phyloP scores from a whole-genome alignment of 2,797 vertebrate species.

The Acanthurus tractus region DNA sequence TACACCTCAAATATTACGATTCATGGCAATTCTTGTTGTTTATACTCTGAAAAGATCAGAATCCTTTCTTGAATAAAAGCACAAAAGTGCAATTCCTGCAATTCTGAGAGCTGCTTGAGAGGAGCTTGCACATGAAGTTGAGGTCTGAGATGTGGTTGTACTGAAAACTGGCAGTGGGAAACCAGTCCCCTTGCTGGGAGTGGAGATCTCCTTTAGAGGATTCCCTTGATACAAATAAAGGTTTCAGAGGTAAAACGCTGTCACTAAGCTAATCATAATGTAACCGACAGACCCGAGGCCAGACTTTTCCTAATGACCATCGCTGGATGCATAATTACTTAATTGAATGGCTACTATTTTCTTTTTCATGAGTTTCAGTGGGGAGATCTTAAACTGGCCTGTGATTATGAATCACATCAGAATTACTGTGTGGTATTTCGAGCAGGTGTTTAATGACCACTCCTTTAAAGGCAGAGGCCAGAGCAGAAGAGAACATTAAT shows the following conservation, averaged over 20 bases:
- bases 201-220: not conserved
- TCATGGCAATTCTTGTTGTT: not conserved
- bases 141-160: not conserved
- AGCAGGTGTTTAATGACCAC: slow-evolving; percentile 63
- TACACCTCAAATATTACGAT: not conserved
- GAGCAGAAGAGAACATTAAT: slow-evolving; percentile 33
- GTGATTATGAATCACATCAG: slow-evolving; percentile 56
- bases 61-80: no score
- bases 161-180: no score
- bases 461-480: slow-evolving; percentile 31
- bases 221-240: not conserved
- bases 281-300: slow-evolving; percentile 24
- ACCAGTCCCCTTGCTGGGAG: not conserved
- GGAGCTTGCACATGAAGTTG: not conserved
- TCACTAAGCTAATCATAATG: not conserved
- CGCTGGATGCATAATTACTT: slow-evolving; percentile 33
- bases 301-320: slow-evolving; percentile 28
- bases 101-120: no score
- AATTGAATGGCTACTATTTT: slow-evolving; percentile 41
- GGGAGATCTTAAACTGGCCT: slow-evolving; percentile 34
- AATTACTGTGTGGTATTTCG: slow-evolving; percentile 53
- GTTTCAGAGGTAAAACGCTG: not conserved
- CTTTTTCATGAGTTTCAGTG: slow-evolving; percentile 29
- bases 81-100: no score
- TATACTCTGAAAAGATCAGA: no score